Evolutionary conservation across 1,140 invertebrate genomes (phyloP), one percentile per base, ranked within the genome.

Genomic region (Drosophila sp.): DNA sequence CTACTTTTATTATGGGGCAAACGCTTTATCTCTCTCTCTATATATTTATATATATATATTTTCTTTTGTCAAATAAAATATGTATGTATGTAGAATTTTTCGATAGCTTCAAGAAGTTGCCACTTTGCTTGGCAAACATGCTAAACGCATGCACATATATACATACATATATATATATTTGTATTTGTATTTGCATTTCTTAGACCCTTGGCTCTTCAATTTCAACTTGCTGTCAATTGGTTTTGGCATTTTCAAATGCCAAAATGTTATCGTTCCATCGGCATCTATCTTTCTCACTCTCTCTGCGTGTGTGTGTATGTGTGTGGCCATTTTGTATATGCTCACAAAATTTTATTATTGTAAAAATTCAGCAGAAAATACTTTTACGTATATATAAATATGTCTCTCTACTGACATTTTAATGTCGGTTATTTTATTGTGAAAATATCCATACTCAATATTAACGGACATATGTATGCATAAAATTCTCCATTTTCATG

Each of bases 161-260:
- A 50, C 27, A 5, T 50, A 10, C 25, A 25, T 27, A 50, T 23
- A 2, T 50, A 8, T 25, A 44, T 29, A 0, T 29, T 8, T 8
- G 1, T 60, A 4, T 47, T 29, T 72, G 8, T 27, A 50, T 50
- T 50, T 50, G 44, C 44, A 50, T 50, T 50, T 50, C 44, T 35
- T 57, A 29, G 56, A 35, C 56, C 55, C 55, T 33, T 35, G 55
- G 55, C 55, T 50, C 44, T 27, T 57, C 56, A 57, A 57, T 57
- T 57, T 57, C 56, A 57, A 35, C 56, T 57, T 57, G 56, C 56
- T 57, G 56, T 57, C 56, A 57, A 57, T 57, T 57, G 56, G 56
- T 57, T 57, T 57, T 57, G 56, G 56, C 56, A 57, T 32, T 57
- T 57, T 57, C 30, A 57, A 57, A 35, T 50, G 56, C 56, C 56